Evolutionary conservation across 1,140 invertebrate genomes (phyloP), one percentile per base, ranked within the genome.

Genomic region (Fragariocoptes setiger): DNA sequence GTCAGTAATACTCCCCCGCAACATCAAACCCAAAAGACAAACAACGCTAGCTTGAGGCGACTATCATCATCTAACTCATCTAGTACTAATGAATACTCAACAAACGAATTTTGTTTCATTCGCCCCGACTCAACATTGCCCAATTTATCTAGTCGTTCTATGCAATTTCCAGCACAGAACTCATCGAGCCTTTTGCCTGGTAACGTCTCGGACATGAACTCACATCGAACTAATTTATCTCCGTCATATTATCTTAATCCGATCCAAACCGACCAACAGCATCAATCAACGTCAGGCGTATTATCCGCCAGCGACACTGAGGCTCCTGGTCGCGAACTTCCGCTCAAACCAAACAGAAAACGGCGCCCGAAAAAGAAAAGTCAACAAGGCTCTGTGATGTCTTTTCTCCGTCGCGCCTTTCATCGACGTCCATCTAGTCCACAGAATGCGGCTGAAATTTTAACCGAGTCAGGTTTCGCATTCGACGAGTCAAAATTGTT

Each of bases 1-100:
- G n/a, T 31, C n/a, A n/a, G 25, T 31, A n/a, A 8, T 31, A n/a
- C 25, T 8, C 8, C 8, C 25, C 8, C 8, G n/a, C 25, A n/a
- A 31, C 8, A 31, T 8, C n/a, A 19, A 40, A 39, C 18, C 17
- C 38, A 18, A 47, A 44, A 37, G 40, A 43, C 16, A 22, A 38
- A 18, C 37, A 41, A 22, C 42, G 35, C n/a, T n/a, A n/a, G n/a
- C n/a, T n/a, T n/a, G n/a, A n/a, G n/a, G n/a, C n/a, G n/a, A n/a
- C n/a, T n/a, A n/a, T n/a, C n/a, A n/a, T n/a, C n/a, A n/a, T n/a
- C n/a, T n/a, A n/a, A n/a, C n/a, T n/a, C n/a, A n/a, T n/a, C n/a
- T n/a, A n/a, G n/a, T n/a, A n/a, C n/a, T n/a, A n/a, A n/a, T n/a
- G n/a, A n/a, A n/a, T n/a, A n/a, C n/a, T n/a, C n/a, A n/a, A n/a